A percentile compares a stretch with the other conserved stretches of the same genome.
phyloP scores from a whole-genome alignment of 2,888 invertebrate species.

The Plagiodera versicolora region DNA sequence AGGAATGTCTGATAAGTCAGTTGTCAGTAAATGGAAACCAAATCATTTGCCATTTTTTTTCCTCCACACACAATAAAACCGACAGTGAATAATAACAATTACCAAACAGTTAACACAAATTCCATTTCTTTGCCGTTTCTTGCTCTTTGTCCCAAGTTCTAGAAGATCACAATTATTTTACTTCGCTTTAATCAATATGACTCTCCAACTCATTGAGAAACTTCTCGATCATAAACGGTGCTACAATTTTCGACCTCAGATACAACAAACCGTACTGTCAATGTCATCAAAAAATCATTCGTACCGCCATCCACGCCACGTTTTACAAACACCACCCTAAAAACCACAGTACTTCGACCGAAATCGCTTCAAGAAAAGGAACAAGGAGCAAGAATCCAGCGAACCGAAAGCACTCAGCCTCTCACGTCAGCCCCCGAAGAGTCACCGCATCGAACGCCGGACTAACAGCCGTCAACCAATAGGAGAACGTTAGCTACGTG shows the following conservation, averaged over 20 bases:
- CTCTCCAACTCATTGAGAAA: no score
- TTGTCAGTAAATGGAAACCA: background rate
- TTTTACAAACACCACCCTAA: no score
- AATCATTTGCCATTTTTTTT: background rate
- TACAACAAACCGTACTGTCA: no score
- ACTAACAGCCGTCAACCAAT: slow-evolving; percentile 12
- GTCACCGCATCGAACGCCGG: slow-evolving; percentile 7
- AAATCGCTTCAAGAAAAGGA: no score
- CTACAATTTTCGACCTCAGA: no score
- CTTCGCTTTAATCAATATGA: no score
- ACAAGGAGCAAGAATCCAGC: background rate
- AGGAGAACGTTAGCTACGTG: slow-evolving; percentile 45
- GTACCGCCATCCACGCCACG: no score
- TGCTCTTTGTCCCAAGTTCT: background rate
- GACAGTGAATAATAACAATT: slow-evolving; percentile 1
- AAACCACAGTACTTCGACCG: no score
- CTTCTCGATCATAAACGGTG: no score
- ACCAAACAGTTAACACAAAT: slow-evolving; percentile 8
- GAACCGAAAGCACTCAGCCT: background rate
- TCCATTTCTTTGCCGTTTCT: background rate
- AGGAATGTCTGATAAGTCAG: background rate
- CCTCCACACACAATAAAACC: slow-evolving; percentile 10
- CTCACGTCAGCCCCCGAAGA: background rate
- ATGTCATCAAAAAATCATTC: no score
- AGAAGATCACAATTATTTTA: no score